Evolutionary conservation across 2,797 vertebrate species (phyloP), one percentile per base, ranked within the genome.

Genomic region (Toxotes lorentzi): DNA sequence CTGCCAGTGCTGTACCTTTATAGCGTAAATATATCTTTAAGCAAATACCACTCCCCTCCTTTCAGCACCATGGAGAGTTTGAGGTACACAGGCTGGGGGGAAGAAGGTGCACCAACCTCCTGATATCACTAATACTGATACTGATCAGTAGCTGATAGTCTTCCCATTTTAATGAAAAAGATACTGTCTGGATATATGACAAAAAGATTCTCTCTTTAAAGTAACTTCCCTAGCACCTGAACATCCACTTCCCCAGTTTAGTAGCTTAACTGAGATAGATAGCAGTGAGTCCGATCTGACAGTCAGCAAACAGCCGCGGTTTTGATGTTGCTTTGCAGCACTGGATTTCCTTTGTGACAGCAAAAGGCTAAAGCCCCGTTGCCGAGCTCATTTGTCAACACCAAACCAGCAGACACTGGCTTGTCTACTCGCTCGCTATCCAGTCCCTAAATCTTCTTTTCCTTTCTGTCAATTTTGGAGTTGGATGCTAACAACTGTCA

Each of bases 351-450:
- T 38, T 43, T 13, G 50, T 62, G 75, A 79, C 57, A 24, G 70
- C 57, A 23, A 76, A 66, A 70, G 69, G 69, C 87, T 85, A 85
- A 87, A 76, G 71, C 64, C 35, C 71, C 23, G 45, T 84, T 68
- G 82, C 71, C n/a, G 4, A 76, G 66, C 84, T 85, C 69, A 83
- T 91, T 82, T 88, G 78, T 87, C 86, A 83, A 66, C 79, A 78
- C 16, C 70, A 53, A 62, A 61, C 16, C 66, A 68, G 60, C 70
- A 63, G 61, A 58, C 40, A 40, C 48, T 8, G 4, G 24, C 66
- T 65, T 16, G 56, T 81, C 32, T 66, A 7, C 41, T 76, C 56
- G 51, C 51, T 43, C 48, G 40, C 67, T 13, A 38, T 19, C 13
- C 8, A 41, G 5, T 67, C 32, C 43, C 48, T 43, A 58, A 51